These are phyloP conservation scores for Halcyon chelicuti DNA, from an alignment of 2,797 vertebrate species.

Conservation along the genomic window DNA sequence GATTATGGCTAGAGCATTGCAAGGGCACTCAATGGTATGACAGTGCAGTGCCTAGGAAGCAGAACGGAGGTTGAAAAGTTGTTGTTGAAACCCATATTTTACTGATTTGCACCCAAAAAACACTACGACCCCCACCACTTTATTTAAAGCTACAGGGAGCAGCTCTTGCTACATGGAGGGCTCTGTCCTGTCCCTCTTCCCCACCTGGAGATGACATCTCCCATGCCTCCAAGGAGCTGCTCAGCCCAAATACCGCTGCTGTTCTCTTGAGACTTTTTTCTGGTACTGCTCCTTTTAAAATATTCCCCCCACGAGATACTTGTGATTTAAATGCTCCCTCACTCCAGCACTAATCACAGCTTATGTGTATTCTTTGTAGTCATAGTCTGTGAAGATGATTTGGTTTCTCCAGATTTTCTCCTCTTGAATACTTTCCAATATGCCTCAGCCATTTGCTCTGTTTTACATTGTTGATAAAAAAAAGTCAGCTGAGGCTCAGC, in stretches of 20 bases:
- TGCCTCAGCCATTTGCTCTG: slow-evolving; percentile 35
- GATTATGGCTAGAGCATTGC: not conserved
- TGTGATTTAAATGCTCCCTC: not conserved
- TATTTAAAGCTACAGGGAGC: not conserved
- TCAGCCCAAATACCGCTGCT: not conserved
- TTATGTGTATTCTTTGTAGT: slow-evolving; percentile 11
- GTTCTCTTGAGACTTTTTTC: not conserved
- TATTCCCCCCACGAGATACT: not conserved
- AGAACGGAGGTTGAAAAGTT: not conserved
- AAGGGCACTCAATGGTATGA: not conserved
- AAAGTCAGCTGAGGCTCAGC: slow-evolving; percentile 40
- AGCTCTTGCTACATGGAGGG: not conserved
- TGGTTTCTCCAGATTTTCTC: slow-evolving; percentile 44
- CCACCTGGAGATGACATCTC: not conserved
- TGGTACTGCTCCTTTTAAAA: not conserved
- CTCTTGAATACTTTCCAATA: slow-evolving; percentile 49
- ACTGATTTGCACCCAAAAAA: not conserved
- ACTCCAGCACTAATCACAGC: not conserved
- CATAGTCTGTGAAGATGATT: slow-evolving; percentile 33
- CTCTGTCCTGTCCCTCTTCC: not conserved
- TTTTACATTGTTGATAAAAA: slow-evolving; percentile 59
- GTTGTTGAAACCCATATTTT: not conserved
- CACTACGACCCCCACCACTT: not conserved
- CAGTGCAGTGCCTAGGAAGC: not conserved
- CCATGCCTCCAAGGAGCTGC: not conserved